Evolutionary conservation across 2,888 invertebrate genomes (phyloP).

Genomic region (Metacarcinus magister): DNA sequence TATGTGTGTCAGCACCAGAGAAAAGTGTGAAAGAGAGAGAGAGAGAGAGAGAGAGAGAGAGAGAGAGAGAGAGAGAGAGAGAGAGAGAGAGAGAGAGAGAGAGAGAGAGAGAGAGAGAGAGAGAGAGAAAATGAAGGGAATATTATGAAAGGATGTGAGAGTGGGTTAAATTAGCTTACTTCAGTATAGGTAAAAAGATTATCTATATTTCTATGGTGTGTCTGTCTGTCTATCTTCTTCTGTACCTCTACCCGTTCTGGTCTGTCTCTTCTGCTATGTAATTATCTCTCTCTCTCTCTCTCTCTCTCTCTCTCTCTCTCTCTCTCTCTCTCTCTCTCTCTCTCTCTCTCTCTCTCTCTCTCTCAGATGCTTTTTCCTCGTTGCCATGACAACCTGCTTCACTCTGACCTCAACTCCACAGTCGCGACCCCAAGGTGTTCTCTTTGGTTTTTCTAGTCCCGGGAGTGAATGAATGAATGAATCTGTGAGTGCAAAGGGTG

Average conservation of each 20-base stretch:
- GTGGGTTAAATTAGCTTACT: not conserved
- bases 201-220: not conserved
- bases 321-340: constrained; percentile 41
- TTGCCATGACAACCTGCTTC: not conserved
- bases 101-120: constrained; percentile 33
- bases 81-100: not conserved
- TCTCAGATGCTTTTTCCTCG: not conserved
- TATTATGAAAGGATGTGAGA: not conserved
- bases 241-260: not conserved
- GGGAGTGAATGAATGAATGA: not conserved
- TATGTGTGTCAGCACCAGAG: not conserved
- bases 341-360: constrained; percentile 50
- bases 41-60: not conserved
- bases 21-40: not conserved
- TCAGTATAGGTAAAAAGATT: not conserved
- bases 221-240: not conserved
- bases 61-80: not conserved
- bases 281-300: not conserved
- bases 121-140: not conserved
- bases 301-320: constrained; percentile 40
- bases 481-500: not conserved
- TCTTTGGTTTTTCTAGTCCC: not conserved
- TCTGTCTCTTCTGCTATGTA: no score
- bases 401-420: not conserved
- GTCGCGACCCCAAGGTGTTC: not conserved